Percentiles rank a stretch among this genome's conserved stretches.
These are phyloP conservation scores for Frankliniella fusca DNA, from an alignment of 2,888 invertebrate species.

Conservation along the genomic window DNA sequence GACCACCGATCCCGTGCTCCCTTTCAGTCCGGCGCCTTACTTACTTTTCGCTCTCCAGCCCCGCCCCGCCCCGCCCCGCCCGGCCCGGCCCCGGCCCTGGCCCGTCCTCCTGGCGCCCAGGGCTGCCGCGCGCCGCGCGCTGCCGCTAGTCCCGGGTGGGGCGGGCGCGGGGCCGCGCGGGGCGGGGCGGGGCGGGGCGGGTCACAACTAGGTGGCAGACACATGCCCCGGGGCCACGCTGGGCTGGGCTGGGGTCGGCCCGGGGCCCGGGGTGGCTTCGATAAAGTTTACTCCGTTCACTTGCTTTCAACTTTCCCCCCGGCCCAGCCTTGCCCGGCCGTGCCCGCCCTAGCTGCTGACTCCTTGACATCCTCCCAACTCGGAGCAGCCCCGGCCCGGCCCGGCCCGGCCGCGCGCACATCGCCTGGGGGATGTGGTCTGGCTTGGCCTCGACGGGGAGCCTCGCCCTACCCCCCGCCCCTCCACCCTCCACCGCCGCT, in stretches of 20 bases:
- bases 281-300: slow-evolving; percentile 6
- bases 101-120: too few relatives aligned
- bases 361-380: too few relatives aligned
- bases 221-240: background rate
- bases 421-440: too few relatives aligned
- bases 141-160: background rate
- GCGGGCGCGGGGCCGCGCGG: background rate
- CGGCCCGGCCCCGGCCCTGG: too few relatives aligned
- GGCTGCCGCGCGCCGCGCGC: background rate
- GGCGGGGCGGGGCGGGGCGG: background rate
- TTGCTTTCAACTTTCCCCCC: background rate
- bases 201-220: background rate
- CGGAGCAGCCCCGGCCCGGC: background rate
- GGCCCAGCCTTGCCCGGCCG: background rate
- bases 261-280: background rate
- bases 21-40: too few relatives aligned
- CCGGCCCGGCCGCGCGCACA: background rate
- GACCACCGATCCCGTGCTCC: too few relatives aligned
- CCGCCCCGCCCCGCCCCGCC: too few relatives aligned
- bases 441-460: too few relatives aligned
- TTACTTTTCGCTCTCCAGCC: too few relatives aligned
- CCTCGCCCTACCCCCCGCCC: too few relatives aligned
- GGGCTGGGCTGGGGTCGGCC: background rate
- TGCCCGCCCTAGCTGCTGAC: background rate
- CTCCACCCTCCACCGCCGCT: too few relatives aligned